Evolutionary conservation across 2,888 invertebrate species (phyloP).

Genomic region (Microctonus brassicae): DNA sequence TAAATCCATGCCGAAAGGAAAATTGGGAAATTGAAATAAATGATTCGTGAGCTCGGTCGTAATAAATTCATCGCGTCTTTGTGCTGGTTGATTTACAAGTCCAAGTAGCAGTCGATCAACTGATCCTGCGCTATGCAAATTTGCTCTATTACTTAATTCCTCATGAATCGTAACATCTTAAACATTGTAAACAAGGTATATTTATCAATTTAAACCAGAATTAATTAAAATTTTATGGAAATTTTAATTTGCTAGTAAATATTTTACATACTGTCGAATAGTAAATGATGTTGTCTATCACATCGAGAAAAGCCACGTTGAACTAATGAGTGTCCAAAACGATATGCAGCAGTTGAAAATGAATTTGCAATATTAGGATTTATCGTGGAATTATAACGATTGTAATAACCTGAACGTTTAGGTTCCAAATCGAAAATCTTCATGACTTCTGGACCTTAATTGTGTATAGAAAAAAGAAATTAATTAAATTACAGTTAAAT

Average conservation of each 20-base stretch:
- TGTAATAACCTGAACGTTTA: slow-evolving; percentile 77
- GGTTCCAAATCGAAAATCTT: slow-evolving; percentile 82
- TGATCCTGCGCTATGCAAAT: slow-evolving; percentile 83
- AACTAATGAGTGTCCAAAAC: slow-evolving; percentile 90
- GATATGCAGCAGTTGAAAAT: slow-evolving; percentile 86
- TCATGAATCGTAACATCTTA: slow-evolving; percentile 85
- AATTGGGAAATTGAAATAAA: slow-evolving; percentile 80
- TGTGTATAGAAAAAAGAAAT: neutral
- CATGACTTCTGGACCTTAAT: slow-evolving; percentile 78
- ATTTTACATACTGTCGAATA: slow-evolving; percentile 78
- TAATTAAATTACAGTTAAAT: no score
- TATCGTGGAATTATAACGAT: slow-evolving; percentile 77
- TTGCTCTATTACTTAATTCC: slow-evolving; percentile 76
- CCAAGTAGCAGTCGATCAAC: slow-evolving; percentile 85
- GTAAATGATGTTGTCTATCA: slow-evolving; percentile 78
- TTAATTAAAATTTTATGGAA: neutral
- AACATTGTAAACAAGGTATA: slow-evolving; percentile 37
- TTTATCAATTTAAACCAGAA: neutral
- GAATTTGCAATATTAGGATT: slow-evolving; percentile 84
- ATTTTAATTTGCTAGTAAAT: neutral
- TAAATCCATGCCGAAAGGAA: slow-evolving; percentile 86
- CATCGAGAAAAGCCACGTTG: slow-evolving; percentile 83
- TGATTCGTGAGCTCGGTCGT: slow-evolving; percentile 86
- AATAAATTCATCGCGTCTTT: slow-evolving; percentile 86
- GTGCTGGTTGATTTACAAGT: slow-evolving; percentile 81